Evolutionary conservation across 2,888 invertebrate genomes (phyloP), one percentile per base, ranked within the genome.

Genomic region (Eristalinus aeneus): DNA sequence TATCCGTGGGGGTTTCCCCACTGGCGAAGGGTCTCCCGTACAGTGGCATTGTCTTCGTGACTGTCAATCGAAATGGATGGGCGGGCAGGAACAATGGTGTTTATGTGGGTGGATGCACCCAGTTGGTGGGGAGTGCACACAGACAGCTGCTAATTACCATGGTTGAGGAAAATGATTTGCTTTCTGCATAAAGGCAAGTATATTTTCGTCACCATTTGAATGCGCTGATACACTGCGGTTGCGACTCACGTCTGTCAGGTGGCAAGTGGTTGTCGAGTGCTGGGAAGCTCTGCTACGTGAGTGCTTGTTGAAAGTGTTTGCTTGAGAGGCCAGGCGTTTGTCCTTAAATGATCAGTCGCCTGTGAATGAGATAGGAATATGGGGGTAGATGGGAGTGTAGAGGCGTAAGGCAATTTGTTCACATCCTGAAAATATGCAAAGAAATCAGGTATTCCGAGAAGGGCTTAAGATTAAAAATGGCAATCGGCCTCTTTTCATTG

Each of bases 1-100:
- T 46, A 74, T 63, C 68, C 67, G 39, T 56, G 53, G 76, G 76
- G 72, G 72, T 39, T 71, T 65, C 77, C 72, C 72, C n/a, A 10
- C n/a, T n/a, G 6, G 46, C 5, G 5, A 46, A 36, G 67, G 20
- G 34, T 68, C 20, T 2, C 27, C 36, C 5, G 16, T 39, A n/a
- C 61, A 60, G 16, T 60, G 27, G 71, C 20, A 46, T 56, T 27
- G 53, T 34, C 54, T 16, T 56, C 36, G 39, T 60, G 36, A 34
- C 22, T 74, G 65, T 65, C 46, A 46, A 46, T 46, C 46, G 46
- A 16, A 46, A 46, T 46, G 46, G 46, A 46, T 46, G 46, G 46
- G 46, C 16, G 46, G 46, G 16, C 16, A 16, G 46, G 0, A 46
- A 46, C 46, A 46, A 46, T 46, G 46, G 46, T 5, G 16, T 16